Conservation (phyloP, 2,113 vertebrate genomes). For the Murina feae region DNA sequence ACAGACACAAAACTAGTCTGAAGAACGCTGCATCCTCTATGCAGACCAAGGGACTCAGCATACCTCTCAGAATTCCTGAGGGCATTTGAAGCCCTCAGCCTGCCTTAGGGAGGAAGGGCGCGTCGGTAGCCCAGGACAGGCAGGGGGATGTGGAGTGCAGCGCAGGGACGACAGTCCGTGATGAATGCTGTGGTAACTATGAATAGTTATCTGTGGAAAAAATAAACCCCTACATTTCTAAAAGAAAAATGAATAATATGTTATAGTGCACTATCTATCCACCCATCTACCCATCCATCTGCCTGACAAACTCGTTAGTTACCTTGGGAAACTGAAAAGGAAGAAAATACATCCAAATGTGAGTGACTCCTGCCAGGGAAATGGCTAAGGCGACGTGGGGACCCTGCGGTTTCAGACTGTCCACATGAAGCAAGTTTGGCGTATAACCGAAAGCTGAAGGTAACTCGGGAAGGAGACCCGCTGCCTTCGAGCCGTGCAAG, state of each 20-base stretch:
- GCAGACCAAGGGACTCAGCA: neutral
- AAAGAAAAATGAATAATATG: neutral
- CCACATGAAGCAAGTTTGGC: neutral
- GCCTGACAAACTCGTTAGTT: neutral
- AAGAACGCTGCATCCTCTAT: neutral
- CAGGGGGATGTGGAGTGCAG: fast-evolving
- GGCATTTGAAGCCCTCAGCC: neutral
- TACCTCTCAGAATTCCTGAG: neutral
- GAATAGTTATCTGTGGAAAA: neutral
- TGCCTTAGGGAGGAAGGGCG: neutral
- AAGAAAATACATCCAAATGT: neutral
- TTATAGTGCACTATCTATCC: neutral
- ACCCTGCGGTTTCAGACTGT: neutral
- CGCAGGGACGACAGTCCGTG: fast-evolving
- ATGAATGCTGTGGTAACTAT: fast-evolving
- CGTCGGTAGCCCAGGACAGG: fast-evolving
- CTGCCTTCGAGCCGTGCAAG: neutral
- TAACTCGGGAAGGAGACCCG: neutral
- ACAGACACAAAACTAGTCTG: neutral
- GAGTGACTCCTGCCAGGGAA: neutral
- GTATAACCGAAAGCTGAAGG: neutral
- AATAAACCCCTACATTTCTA: neutral
- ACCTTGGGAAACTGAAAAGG: neutral
- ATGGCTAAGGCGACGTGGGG: neutral
- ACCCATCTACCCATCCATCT: neutral